Evolutionary conservation across 2,113 vertebrate species (phyloP).

Genomic region (Apodemus speciosus): DNA sequence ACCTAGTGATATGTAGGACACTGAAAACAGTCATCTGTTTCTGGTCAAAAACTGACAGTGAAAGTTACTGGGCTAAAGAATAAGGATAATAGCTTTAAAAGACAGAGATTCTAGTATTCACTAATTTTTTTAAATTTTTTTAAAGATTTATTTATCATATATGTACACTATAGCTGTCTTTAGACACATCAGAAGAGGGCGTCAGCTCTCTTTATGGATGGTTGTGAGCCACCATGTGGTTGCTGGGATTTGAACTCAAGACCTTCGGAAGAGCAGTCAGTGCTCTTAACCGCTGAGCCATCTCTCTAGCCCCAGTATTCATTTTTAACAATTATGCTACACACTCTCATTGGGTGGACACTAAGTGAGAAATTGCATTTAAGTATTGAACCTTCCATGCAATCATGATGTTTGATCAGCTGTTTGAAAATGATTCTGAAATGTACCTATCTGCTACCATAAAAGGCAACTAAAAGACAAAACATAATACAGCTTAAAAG

Average conservation of each 20-base stretch:
- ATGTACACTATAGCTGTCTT: too few relatives aligned
- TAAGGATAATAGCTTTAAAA: neutral
- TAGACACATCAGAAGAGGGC: too few relatives aligned
- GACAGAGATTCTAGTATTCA: neutral
- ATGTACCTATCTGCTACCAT: neutral
- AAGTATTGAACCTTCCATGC: neutral
- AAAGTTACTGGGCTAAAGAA: neutral
- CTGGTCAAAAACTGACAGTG: neutral
- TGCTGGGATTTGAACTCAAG: too few relatives aligned
- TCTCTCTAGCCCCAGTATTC: neutral
- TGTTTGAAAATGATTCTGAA: slow-evolving; percentile 18
- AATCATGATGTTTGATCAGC: neutral
- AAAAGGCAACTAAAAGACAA: neutral
- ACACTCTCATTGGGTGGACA: neutral
- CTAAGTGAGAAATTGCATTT: neutral
- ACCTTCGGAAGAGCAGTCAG: too few relatives aligned
- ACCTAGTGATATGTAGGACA: neutral
- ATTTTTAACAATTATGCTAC: slow-evolving; percentile 26
- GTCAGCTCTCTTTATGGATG: too few relatives aligned
- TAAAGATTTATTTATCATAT: too few relatives aligned
- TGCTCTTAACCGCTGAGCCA: too few relatives aligned
- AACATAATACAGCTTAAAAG: slow-evolving; percentile 6
- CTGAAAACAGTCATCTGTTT: neutral
- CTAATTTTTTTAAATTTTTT: too few relatives aligned
- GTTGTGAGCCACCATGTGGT: too few relatives aligned